These are phyloP conservation scores for Indri indri DNA, from an alignment of 2,113 vertebrate species.

Conservation along the genomic window DNA sequence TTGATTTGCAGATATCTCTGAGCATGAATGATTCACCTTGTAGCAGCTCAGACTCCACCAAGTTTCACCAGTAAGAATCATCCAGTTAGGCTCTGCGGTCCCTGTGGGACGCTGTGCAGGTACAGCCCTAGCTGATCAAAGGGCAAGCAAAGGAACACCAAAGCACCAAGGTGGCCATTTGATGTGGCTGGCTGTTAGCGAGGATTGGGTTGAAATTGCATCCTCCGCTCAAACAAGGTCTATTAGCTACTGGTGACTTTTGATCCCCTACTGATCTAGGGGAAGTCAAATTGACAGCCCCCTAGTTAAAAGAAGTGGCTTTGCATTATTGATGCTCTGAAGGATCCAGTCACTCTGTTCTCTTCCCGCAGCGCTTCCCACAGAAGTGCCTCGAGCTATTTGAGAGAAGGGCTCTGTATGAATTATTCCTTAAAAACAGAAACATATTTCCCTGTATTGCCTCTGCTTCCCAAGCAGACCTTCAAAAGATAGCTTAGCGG, in stretches of 20 bases:
- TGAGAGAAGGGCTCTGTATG: conserved; percentile 50
- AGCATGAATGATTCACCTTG: not conserved
- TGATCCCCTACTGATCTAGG: conserved; percentile 51
- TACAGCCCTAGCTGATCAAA: conserved; percentile 47
- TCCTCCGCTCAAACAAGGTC: conserved; percentile 36
- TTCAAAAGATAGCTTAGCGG: conserved; percentile 61
- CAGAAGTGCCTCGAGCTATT: conserved; percentile 60
- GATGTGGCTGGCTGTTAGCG: not conserved
- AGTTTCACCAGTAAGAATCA: not conserved
- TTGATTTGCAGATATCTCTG: not conserved
- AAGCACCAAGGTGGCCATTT: not conserved
- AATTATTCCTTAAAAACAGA: conserved; percentile 75
- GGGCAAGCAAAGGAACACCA: not conserved
- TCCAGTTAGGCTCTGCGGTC: not conserved
- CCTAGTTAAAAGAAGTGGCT: conserved; percentile 48
- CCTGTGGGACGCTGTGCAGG: not conserved
- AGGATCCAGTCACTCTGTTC: not conserved
- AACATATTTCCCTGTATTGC: not conserved
- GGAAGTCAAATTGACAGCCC: conserved; percentile 43
- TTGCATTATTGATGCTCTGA: conserved; percentile 51
- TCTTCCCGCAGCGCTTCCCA: not conserved
- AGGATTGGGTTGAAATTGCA: not conserved
- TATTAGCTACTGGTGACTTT: conserved; percentile 55
- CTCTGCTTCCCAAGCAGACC: conserved; percentile 50
- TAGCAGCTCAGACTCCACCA: not conserved